phyloP scores from a whole-genome alignment of 2,797 vertebrate genomes.

The Rhinogobio ventralis region DNA sequence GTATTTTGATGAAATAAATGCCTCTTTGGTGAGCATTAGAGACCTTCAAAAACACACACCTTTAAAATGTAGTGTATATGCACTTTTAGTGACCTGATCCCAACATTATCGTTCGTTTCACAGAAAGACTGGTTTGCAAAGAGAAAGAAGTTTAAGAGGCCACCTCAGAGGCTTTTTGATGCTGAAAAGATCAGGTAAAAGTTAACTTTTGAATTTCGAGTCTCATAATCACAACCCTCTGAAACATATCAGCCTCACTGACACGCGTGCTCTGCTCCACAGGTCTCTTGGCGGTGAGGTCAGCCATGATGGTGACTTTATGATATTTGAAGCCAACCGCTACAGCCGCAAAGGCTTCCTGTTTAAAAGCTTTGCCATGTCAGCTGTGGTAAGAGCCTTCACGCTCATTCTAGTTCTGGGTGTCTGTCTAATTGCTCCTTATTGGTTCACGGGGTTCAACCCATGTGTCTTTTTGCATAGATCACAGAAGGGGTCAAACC shows the following conservation, averaged over 20 bases:
- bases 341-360: conserved; percentile 96
- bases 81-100: neutral
- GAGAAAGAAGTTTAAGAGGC: conserved; percentile 93
- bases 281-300: conserved; percentile 94
- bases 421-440: neutral
- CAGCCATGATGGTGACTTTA: conserved; percentile 93
- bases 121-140: conserved; percentile 98
- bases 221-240: neutral
- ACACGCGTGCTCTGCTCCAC: conserved; percentile 29
- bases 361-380: conserved; percentile 98
- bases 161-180: conserved; percentile 91
- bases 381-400: conserved; percentile 85
- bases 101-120: neutral
- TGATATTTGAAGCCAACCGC: conserved; percentile 96
- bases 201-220: neutral
- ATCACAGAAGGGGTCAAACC: conserved; percentile 97
- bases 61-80: neutral
- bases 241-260: neutral
- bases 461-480: conserved; percentile 66
- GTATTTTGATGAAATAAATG: neutral
- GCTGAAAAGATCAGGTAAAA: conserved; percentile 92
- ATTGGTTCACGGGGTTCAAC: neutral
- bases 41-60: neutral
- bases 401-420: neutral
- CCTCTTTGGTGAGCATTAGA: neutral